Base-by-base conservation (phyloP, 2,888 invertebrate species). In the Tetheella fluctuosa region DNA sequence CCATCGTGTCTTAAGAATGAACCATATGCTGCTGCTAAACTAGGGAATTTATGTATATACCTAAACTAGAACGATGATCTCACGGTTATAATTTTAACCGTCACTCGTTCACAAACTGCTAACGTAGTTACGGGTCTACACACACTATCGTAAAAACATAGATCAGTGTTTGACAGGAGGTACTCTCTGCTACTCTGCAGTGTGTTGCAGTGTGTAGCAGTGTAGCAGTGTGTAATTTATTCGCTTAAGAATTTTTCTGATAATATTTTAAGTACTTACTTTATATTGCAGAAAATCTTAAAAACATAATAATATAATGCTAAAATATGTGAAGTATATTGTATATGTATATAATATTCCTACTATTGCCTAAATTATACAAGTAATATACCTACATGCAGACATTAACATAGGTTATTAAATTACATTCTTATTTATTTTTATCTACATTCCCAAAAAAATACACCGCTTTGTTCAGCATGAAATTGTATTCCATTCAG, bases 1-100 rank as follows among this genome's bases (percentile, higher is more conserved):
- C 10, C 17, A 30, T 54, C 12, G 12, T 28, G 28, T 10, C 15
- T 54, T 30, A 10, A 28, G 6, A 57, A 28, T 15, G 8, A 20
- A 54, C 37, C 55, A 61, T 28, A 37, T 58, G 48, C 20, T 15
- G 48, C 20, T 61, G 61, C 54, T 60, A 55, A 55, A 62, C 64
- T 65, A 57, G 42, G 57, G 52, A 53, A 61, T 58, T 66, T 60
- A 66, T 65, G 62, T 25, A 52, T 42, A 1, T 52, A 39, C 37
- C 42, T 59, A 57, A 58, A 57, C 60, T 59, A 54, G 54, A 39
- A 60, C 39, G 68, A 69, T 76, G 75, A 74, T 62, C 67, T 76
- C 73, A 74, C 63, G 54, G 67, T 70, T 72, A 71, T 70, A 71
- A 54, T 76, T 73, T 68, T 67, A 71, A 65, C 62, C 61, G 52